Percentiles rank a stretch among this genome's conserved stretches.
These are phyloP conservation scores for Brachionus koreanus DNA, from an alignment of 1,140 invertebrate genomes.

Conservation along the genomic window DNA sequence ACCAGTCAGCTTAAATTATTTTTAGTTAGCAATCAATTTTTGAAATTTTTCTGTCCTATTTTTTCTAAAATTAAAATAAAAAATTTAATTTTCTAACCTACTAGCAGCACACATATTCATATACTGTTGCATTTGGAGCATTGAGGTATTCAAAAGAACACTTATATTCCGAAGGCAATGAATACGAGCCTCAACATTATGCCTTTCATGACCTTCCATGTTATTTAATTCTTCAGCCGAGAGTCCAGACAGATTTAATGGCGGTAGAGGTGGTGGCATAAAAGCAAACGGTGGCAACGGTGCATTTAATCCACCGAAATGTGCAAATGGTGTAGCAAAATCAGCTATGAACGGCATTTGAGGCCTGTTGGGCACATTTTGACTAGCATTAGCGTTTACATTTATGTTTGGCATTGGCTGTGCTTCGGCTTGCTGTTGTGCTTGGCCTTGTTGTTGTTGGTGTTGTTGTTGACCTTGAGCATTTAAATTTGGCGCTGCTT, in stretches of 20 bases:
- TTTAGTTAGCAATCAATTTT: too few species aligned
- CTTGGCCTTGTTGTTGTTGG: not conserved
- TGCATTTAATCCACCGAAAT: not conserved
- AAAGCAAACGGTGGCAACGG: conserved; percentile 30
- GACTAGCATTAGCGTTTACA: not conserved
- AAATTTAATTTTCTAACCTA: conserved; percentile 8
- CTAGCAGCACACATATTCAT: conserved; percentile 58
- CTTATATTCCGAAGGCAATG: conserved; percentile 78
- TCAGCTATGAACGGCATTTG: not conserved
- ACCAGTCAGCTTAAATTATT: too few species aligned
- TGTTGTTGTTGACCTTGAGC: not conserved
- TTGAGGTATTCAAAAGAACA: conserved; percentile 78
- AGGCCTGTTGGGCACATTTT: not conserved
- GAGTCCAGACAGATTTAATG: conserved; percentile 69
- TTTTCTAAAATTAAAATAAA: too few species aligned
- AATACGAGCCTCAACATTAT: conserved; percentile 82
- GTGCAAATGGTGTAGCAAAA: not conserved
- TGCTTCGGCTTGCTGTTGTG: not conserved
- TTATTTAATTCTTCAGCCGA: conserved; percentile 74
- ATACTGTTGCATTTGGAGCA: conserved; percentile 83
- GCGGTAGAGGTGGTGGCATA: conserved; percentile 51
- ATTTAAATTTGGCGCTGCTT: not conserved
- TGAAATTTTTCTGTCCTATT: too few species aligned
- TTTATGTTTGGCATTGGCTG: not conserved
- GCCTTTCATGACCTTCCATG: conserved; percentile 78